phyloP scores from a whole-genome alignment of 2,797 vertebrate species.

The Sibirionetta formosa region DNA sequence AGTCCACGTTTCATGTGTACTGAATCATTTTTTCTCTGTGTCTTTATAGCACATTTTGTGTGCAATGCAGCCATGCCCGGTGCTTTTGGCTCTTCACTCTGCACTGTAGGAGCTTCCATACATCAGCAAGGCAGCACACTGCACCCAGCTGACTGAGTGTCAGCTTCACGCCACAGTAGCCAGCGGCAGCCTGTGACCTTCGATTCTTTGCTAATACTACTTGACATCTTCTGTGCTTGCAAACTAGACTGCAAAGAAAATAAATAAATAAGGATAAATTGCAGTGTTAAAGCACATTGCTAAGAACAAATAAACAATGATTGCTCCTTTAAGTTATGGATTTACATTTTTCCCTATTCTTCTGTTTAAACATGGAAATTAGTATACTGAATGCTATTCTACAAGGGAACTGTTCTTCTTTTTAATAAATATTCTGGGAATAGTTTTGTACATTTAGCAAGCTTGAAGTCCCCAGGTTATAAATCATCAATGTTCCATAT shows the following conservation, averaged over 20 bases:
- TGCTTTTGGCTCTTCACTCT: not conserved
- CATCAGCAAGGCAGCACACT: accelerated
- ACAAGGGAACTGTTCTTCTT: not conserved
- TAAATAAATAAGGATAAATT: not conserved
- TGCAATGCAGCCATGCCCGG: not conserved
- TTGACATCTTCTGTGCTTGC: not conserved
- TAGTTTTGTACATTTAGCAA: conserved; percentile 45
- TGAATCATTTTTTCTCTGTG: not conserved
- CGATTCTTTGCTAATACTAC: not conserved
- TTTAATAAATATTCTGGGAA: conserved; percentile 59
- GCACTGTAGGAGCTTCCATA: not conserved
- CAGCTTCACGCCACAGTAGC: not conserved
- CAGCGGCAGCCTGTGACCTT: not conserved
- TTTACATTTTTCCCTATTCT: not conserved
- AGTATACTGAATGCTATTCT: conserved; percentile 10
- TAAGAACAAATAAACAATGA: conserved; percentile 23
- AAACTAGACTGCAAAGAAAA: not conserved
- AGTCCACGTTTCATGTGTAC: not conserved
- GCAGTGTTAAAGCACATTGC: not conserved
- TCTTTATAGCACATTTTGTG: accelerated
- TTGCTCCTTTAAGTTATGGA: not conserved
- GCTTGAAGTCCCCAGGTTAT: conserved; percentile 33
- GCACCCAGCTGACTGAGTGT: not conserved
- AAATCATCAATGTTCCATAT: conserved; percentile 61
- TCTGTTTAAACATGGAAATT: not conserved